Percentiles rank a stretch among this genome's conserved stretches.
Evolutionary conservation across 1,140 invertebrate species (phyloP).

Genomic region (Cephus cinctus): DNA sequence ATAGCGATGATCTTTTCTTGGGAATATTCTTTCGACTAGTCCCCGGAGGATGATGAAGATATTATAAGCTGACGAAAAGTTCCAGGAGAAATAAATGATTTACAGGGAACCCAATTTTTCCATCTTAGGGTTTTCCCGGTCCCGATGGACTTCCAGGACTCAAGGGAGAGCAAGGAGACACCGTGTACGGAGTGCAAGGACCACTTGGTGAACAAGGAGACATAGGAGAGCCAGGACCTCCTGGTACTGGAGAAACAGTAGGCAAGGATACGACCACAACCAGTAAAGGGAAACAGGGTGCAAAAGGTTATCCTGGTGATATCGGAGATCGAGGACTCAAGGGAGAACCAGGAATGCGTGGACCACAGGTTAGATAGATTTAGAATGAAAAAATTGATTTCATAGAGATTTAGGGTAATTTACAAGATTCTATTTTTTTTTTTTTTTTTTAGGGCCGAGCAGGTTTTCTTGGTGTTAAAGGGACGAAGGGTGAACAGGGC

Average conservation of each 20-base stretch:
- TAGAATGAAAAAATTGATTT: constrained; percentile 1
- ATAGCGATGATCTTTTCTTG: not conserved
- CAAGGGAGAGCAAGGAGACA: constrained; percentile 57
- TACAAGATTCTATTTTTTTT: not conserved
- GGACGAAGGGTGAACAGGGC: constrained; percentile 62
- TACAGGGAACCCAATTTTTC: not conserved
- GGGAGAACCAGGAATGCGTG: constrained; percentile 61
- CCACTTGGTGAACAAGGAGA: constrained; percentile 55
- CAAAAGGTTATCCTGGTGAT: constrained; percentile 59
- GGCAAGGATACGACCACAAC: constrained; percentile 21
- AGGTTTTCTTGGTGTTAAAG: constrained; percentile 57
- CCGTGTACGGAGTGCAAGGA: constrained; percentile 43
- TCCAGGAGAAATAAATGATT: no score
- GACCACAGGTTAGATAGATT: constrained; percentile 49
- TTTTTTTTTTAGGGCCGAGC: constrained; percentile 32
- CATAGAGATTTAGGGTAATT: constrained; percentile 1
- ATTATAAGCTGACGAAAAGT: no score
- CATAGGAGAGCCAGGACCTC: constrained; percentile 51
- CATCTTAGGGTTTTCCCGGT: constrained; percentile 49
- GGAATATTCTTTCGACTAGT: no score
- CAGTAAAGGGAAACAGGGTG: constrained; percentile 55
- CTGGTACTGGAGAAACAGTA: constrained; percentile 20
- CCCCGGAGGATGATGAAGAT: not conserved
- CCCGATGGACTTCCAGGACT: constrained; percentile 59
- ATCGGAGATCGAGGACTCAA: constrained; percentile 59